Base-by-base conservation (phyloP, 2,797 vertebrate genomes). In the Coregonus suidteri region DNA sequence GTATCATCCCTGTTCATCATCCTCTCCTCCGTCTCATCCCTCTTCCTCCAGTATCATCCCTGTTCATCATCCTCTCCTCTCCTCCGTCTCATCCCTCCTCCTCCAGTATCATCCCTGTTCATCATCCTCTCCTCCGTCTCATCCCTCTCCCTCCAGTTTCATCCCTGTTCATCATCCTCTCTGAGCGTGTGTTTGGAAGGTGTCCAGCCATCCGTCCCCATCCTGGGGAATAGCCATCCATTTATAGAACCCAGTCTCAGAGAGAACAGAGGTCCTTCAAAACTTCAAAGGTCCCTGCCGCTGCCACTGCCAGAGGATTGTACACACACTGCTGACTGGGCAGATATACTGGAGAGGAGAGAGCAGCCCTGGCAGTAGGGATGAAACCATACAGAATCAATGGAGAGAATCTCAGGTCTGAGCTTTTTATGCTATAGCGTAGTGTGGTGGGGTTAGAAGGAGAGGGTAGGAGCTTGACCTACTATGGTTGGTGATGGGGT, bases 131-230 rank as follows among this genome's bases (percentile, higher is more conserved):
- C 64, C 56, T 52, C 62, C 16, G 4, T 35, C 51, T 37, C 75
- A 51, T 5, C 20, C 51, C 31, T 64, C 34, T 53, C 13, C 41
- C 41, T 30, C 6, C 76, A 77, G 64, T 73, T 20, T 72, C 64
- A 34, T 66, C 59, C 31, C 3, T 51, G 0, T 66, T 62, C 59
- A 41, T 71, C 54, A 56, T 25, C 47, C n/a, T 74, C 67, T 13
- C 20, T 1, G 59, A 20, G 59, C 7, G n/a, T 62, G 15, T n/a
- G 53, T 72, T n/a, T 77, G 31, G 66, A 18, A 64, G 35, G 47
- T 30, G 25, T 31, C 62, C 59, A 25, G 4, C 37, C 64, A 20
- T 62, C 54, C 53, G n/a, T 74, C 37, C 31, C 52, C 16, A 53
- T 59, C 4, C 53, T 59, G 73, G 59, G 20, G 59, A 20, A 20